These are phyloP conservation scores for Clarias laeviceps DNA, from an alignment of 2,797 vertebrate species.

Conservation along the genomic window DNA sequence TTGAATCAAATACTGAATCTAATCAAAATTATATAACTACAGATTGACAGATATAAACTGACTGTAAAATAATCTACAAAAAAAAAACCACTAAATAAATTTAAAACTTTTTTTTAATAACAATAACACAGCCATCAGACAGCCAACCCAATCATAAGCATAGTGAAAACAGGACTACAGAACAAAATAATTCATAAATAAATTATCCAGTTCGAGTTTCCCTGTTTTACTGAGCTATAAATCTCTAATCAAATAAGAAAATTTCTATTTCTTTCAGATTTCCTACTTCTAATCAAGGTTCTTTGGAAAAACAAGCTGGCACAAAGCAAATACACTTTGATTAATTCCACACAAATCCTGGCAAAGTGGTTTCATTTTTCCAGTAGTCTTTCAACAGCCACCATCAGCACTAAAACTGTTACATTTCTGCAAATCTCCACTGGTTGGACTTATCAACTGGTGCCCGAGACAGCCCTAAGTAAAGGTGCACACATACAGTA, in stretches of 20 bases:
- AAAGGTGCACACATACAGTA: neutral
- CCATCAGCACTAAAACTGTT: neutral
- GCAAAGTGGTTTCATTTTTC: neutral
- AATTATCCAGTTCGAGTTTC: neutral
- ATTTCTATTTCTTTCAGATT: neutral
- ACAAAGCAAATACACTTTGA: neutral
- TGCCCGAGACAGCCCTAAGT: neutral
- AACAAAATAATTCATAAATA: neutral
- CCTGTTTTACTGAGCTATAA: neutral
- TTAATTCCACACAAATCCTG: neutral
- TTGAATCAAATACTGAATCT: too few species aligned
- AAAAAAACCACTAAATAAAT: neutral
- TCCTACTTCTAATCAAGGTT: neutral
- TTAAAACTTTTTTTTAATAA: neutral
- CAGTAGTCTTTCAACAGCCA: neutral
- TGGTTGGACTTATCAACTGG: neutral
- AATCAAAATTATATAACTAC: too few species aligned
- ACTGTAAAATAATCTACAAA: neutral
- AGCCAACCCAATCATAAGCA: neutral
- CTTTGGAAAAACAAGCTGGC: neutral
- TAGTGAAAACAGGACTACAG: neutral
- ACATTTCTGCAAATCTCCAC: neutral
- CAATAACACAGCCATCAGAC: neutral
- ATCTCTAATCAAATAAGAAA: neutral
- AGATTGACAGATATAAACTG: neutral